Evolutionary conservation across 1,140 invertebrate species (phyloP), one percentile per base, ranked within the genome.

Genomic region (Megalonaias nervosa): DNA sequence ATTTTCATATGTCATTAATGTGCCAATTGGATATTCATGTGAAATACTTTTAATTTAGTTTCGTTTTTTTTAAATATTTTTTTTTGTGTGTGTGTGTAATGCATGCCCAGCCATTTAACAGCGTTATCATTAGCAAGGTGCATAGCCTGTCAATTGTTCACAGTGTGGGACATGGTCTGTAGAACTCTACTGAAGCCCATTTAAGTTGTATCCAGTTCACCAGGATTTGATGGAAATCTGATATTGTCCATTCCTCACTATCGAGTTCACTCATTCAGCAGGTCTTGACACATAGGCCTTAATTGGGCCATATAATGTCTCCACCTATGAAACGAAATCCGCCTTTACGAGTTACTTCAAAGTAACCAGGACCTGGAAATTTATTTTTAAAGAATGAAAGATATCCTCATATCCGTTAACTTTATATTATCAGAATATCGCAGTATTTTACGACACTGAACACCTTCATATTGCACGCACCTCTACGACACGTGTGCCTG

Each of bases 301-400:
- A 17, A 67, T 78, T 31, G 79, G 65, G 6, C 80, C 80, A 65
- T 81, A 74, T 14, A 79, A 19, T 64, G 78, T 73, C 13, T n/a
- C 80, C 21, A 75, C 19, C 57, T 82, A 76, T 23, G 74, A 76
- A 66, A 75, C 69, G 48, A 75, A 79, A 21, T 77, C 77, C 13
- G 69, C 81, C 61, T 82, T 82, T 13, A 72, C 74, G 0, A 79
- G 55, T 21, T 65, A 62, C 56, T 70, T 59, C 58, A 81, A 57
- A 48, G 71, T 78, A 17, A 68, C 26, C 48, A 77, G 31, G 3
- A 77, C 59, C 71, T 81, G 56, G 59, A 68, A n/a, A n/a, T n/a
- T n/a, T n/a, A n/a, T n/a, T n/a, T n/a, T n/a, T n/a, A n/a, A n/a
- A n/a, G n/a, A n/a, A n/a, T n/a, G n/a, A n/a, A n/a, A n/a, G n/a